phyloP scores from a whole-genome alignment of 2,113 vertebrate species.

The Romanogobio albipinnatus region DNA sequence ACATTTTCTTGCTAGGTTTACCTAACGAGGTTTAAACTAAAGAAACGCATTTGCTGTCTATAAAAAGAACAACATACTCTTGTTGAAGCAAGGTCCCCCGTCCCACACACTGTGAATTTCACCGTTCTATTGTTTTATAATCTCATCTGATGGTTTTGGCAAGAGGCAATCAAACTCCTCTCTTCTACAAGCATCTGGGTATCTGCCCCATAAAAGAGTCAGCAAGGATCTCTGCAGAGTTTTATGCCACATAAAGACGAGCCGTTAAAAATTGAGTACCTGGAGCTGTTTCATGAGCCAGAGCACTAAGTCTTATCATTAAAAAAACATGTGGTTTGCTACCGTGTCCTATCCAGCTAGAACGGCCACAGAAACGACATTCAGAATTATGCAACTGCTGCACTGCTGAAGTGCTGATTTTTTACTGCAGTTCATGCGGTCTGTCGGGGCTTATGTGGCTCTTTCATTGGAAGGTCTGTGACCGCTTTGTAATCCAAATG shows the following conservation, averaged over 20 bases:
- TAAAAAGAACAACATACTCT: background rate
- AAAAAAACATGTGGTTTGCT: conserved; percentile 56
- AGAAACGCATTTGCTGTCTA: background rate
- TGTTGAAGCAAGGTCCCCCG: background rate
- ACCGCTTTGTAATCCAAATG: conserved; percentile 49
- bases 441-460: conserved; percentile 15
- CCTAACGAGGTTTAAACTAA: background rate
- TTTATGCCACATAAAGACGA: conserved; percentile 25
- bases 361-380: conserved; percentile 4
- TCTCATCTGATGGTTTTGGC: background rate
- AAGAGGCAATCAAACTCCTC: conserved; percentile 4
- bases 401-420: background rate
- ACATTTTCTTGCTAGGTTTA: background rate
- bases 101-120: background rate
- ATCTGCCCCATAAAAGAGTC: conserved; percentile 21
- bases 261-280: conserved; percentile 54
- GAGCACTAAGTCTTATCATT: conserved; percentile 50
- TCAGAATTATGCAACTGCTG: conserved; percentile 39
- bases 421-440: background rate
- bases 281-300: conserved; percentile 52
- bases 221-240: conserved; percentile 35
- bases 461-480: conserved; percentile 47
- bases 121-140: background rate
- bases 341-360: conserved; percentile 25
- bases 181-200: conserved; percentile 12